phyloP scores from a whole-genome alignment of 2,888 invertebrate genomes.

The Tiliacea aurago region DNA sequence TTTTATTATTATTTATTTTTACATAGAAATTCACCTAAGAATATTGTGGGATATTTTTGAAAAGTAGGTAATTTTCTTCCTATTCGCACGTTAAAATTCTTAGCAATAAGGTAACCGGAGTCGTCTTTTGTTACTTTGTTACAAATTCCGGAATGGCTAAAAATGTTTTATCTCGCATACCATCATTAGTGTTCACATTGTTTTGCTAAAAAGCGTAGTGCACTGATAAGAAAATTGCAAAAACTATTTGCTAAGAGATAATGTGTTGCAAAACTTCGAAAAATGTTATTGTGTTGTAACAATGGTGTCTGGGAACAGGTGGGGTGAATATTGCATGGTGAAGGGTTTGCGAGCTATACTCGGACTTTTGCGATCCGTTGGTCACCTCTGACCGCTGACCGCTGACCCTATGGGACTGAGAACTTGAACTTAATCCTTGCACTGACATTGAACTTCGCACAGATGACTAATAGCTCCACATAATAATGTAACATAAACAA shows the following conservation, averaged over 20 bases:
- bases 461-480: constrained; percentile 51
- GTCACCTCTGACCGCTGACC: constrained; percentile 88
- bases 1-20: constrained; percentile 57
- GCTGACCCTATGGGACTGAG: constrained; percentile 86
- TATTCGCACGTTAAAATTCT: constrained; percentile 56
- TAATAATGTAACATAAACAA: constrained; percentile 47
- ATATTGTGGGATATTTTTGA: constrained; percentile 55
- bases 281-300: constrained; percentile 64
- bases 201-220: constrained; percentile 39
- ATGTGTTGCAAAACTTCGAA: constrained; percentile 54
- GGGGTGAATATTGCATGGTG: constrained; percentile 65
- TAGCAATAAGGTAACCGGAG: constrained; percentile 48
- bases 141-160: constrained; percentile 47
- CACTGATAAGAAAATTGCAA: constrained; percentile 49
- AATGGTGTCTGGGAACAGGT: constrained; percentile 72
- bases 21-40: constrained; percentile 54
- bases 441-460: constrained; percentile 76
- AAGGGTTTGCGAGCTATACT: constrained; percentile 66
- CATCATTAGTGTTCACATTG: constrained; percentile 57
- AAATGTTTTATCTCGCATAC: constrained; percentile 66
- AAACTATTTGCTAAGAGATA: constrained; percentile 53
- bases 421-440: constrained; percentile 82
- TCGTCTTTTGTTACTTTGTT: constrained; percentile 54
- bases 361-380: constrained; percentile 81
- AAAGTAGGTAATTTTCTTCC: constrained; percentile 46